Conservation (phyloP, 2,113 vertebrate species). For the Zosterops lateralis region DNA sequence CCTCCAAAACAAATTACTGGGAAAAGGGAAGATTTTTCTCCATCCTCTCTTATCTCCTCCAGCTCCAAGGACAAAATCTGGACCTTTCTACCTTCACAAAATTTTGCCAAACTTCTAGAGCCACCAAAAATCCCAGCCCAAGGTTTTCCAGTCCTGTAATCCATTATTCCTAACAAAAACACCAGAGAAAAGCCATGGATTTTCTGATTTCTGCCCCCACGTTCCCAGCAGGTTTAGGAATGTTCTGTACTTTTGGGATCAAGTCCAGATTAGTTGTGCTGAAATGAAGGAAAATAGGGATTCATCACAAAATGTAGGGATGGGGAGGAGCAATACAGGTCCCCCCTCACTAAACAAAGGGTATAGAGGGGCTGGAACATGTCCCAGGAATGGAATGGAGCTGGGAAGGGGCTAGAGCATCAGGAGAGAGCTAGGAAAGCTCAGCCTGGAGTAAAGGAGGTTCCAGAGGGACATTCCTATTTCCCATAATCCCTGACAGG, state of each 20-base stretch:
- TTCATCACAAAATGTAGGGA: constrained; percentile 11
- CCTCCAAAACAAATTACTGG: background rate
- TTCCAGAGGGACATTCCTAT: background rate
- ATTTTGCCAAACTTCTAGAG: background rate
- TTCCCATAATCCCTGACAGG: background rate
- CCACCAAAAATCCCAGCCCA: background rate
- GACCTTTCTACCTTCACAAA: background rate
- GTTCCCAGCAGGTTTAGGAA: background rate
- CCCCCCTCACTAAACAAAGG: background rate
- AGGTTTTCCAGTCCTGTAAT: background rate
- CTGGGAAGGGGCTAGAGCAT: background rate
- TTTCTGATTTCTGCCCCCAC: background rate
- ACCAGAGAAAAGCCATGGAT: background rate
- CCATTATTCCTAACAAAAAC: background rate
- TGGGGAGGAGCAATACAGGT: background rate
- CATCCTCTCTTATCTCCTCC: background rate
- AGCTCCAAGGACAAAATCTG: background rate
- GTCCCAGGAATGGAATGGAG: background rate
- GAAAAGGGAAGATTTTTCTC: background rate
- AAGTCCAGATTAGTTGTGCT: constrained; percentile 16
- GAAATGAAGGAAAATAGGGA: constrained; percentile 40
- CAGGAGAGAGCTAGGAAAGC: background rate
- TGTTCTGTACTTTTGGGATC: background rate
- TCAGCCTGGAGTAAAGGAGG: background rate
- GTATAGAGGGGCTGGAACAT: background rate